Percentiles rank a stretch among this genome's conserved stretches.
Evolutionary conservation across 2,888 invertebrate species (phyloP).

Genomic region (Enoplolaimus lenunculus): DNA sequence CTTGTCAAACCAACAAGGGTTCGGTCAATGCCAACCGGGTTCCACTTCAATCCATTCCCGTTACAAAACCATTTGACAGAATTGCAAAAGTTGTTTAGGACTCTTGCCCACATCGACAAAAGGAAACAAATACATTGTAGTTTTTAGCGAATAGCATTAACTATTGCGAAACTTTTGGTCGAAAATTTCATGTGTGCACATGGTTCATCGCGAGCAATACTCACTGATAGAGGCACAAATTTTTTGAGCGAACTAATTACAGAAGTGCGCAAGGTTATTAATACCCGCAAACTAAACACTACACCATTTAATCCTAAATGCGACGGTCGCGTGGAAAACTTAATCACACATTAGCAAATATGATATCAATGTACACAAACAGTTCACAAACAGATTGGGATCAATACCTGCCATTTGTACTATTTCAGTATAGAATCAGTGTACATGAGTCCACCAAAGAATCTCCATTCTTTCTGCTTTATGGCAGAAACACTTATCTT

Average conservation of each 20-base stretch:
- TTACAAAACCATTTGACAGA: constrained; percentile 27
- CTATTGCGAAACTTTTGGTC: constrained; percentile 29
- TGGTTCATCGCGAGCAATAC: too few relatives aligned
- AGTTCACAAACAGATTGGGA: constrained; percentile 24
- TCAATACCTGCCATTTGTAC: not conserved
- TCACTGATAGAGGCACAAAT: constrained; percentile 27
- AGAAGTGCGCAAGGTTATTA: constrained; percentile 21
- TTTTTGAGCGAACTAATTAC: constrained; percentile 25
- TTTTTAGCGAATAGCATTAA: constrained; percentile 28
- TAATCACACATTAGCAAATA: constrained; percentile 27
- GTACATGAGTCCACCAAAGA: constrained; percentile 6
- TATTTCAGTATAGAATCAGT: not conserved
- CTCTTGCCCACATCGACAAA: constrained; percentile 25
- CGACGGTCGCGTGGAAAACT: constrained; percentile 28
- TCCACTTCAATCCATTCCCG: constrained; percentile 17
- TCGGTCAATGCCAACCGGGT: constrained; percentile 18
- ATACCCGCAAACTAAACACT: constrained; percentile 21
- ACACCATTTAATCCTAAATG: constrained; percentile 21
- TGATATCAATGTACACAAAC: constrained; percentile 28
- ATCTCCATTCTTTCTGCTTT: not conserved
- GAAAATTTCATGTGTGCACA: constrained; percentile 24
- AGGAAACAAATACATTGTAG: constrained; percentile 28
- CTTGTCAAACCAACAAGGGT: constrained; percentile 25
- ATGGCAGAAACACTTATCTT: not conserved
- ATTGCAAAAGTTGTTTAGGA: constrained; percentile 27